Percentiles rank a stretch among this genome's conserved stretches.
phyloP scores from a whole-genome alignment of 1,140 invertebrate genomes.

The Lucilia sericata region DNA sequence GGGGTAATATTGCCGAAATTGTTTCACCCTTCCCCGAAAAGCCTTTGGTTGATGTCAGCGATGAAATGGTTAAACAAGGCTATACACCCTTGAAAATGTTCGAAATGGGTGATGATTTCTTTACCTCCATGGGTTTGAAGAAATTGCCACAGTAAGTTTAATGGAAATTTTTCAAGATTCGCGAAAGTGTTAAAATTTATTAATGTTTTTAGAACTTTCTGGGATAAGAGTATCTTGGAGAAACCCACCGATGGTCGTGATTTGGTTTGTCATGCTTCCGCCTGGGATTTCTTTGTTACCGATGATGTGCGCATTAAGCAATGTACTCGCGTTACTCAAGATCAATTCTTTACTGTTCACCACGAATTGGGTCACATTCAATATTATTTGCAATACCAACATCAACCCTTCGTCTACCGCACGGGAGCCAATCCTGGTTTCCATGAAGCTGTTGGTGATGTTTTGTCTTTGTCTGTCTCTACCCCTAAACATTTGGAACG shows the following conservation, averaged over 20 bases:
- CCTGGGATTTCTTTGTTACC: constrained; percentile 90
- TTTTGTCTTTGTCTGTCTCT: constrained; percentile 84
- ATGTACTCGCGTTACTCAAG: constrained; percentile 82
- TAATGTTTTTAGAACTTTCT: constrained; percentile 72
- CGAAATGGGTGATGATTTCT: constrained; percentile 86
- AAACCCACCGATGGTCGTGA: constrained; percentile 81
- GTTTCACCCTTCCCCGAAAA: constrained; percentile 81
- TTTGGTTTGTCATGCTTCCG: constrained; percentile 90
- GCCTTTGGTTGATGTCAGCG: constrained; percentile 78
- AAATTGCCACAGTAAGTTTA: constrained; percentile 77
- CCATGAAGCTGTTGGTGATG: constrained; percentile 93
- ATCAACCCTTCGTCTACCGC: constrained; percentile 80
- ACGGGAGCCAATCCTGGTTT: constrained; percentile 83
- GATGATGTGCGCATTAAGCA: constrained; percentile 91
- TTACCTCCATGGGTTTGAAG: constrained; percentile 84
- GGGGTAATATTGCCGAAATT: constrained; percentile 80
- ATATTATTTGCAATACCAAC: constrained; percentile 86
- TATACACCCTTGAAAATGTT: constrained; percentile 84
- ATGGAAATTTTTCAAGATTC: background rate
- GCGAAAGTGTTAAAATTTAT: background rate
- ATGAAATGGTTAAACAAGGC: constrained; percentile 78
- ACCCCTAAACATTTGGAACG: constrained; percentile 84
- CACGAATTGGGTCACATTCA: constrained; percentile 92
- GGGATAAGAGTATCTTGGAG: constrained; percentile 84
- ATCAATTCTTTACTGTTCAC: constrained; percentile 83